Evolutionary conservation across 2,113 vertebrate species (phyloP).

Genomic region (Ptyas mucosa): DNA sequence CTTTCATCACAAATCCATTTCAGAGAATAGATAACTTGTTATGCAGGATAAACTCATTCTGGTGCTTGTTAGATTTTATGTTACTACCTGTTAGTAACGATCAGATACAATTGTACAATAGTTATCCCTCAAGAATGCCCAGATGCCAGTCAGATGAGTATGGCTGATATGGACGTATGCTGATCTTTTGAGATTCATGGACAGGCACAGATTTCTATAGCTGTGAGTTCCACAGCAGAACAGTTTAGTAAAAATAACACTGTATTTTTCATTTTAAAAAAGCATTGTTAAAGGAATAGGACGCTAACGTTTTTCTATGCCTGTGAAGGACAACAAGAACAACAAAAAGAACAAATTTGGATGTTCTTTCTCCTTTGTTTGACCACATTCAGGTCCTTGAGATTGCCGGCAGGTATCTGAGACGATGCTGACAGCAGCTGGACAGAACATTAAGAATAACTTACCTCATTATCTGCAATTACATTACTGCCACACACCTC

Average conservation of each 20-base stretch:
- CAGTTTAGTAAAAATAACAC: neutral
- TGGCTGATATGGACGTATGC: neutral
- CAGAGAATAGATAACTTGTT: neutral
- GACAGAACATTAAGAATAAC: slow-evolving; percentile 81
- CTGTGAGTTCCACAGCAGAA: neutral
- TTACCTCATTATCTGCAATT: slow-evolving; percentile 85
- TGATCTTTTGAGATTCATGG: neutral
- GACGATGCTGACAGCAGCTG: slow-evolving; percentile 61
- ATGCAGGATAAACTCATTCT: neutral
- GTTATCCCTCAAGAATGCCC: neutral
- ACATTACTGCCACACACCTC: slow-evolving; percentile 78
- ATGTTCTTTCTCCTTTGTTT: neutral
- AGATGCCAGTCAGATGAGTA: neutral
- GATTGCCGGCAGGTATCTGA: slow-evolving; percentile 49
- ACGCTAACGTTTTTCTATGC: neutral
- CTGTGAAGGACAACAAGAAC: neutral
- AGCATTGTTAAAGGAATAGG: neutral
- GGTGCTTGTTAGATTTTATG: neutral
- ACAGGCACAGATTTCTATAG: neutral
- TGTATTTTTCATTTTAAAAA: neutral
- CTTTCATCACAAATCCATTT: neutral
- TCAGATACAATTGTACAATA: neutral
- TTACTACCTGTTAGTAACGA: neutral
- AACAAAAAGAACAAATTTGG: neutral
- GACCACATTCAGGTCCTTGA: neutral